These are phyloP conservation scores for Lacanobia oleracea DNA, from an alignment of 2,888 invertebrate genomes.

Conservation along the genomic window DNA sequence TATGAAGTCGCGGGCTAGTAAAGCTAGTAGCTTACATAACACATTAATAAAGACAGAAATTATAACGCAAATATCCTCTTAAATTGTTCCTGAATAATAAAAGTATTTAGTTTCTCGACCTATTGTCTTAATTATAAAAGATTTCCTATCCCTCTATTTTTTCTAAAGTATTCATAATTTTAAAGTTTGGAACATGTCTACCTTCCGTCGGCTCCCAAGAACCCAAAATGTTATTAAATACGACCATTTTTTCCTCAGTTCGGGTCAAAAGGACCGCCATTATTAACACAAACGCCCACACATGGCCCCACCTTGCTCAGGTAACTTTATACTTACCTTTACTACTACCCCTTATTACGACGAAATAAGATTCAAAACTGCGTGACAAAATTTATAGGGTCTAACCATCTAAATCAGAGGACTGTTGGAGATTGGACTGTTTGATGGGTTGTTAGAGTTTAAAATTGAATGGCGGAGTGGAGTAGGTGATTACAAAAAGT, in stretches of 20 bases:
- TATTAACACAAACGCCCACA: conserved; percentile 71
- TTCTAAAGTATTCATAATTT: conserved; percentile 1
- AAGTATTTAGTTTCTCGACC: neutral
- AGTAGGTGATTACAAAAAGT: conserved; percentile 67
- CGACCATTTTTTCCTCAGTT: conserved; percentile 59
- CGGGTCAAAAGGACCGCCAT: conserved; percentile 71
- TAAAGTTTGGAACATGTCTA: conserved; percentile 36
- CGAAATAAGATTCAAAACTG: conserved; percentile 40
- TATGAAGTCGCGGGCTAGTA: no score
- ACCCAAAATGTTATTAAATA: conserved; percentile 64
- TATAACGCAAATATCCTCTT: no score
- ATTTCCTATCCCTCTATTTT: conserved; percentile 20
- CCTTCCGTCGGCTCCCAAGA: conserved; percentile 37
- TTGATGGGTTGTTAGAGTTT: neutral
- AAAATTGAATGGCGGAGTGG: conserved; percentile 24
- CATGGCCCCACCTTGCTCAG: conserved; percentile 77
- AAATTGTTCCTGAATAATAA: no score
- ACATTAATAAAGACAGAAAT: no score
- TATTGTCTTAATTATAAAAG: neutral
- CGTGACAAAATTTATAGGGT: conserved; percentile 12
- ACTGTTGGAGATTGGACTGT: conserved; percentile 22
- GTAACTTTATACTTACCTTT: conserved; percentile 67
- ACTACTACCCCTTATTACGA: conserved; percentile 35
- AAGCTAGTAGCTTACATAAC: no score
- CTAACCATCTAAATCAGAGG: neutral